Conservation (phyloP, 1,140 invertebrate species). For the Ostrea denselamellosa region DNA sequence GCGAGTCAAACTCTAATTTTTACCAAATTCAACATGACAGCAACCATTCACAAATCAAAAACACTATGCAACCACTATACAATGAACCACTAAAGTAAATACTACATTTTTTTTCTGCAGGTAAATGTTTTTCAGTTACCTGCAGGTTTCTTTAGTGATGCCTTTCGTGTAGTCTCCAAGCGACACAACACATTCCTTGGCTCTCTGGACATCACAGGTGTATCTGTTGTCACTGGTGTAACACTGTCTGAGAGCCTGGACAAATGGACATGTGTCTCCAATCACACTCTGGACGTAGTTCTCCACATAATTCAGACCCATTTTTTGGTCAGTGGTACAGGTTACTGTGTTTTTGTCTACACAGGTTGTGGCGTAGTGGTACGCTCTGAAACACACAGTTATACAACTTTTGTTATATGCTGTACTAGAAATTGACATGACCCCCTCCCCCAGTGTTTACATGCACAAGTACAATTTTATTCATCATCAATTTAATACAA, state of each 20-base stretch:
- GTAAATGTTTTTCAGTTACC: background rate
- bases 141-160: conserved; percentile 9
- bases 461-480: too few relatives aligned
- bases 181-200: background rate
- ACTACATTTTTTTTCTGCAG: too few relatives aligned
- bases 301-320: background rate
- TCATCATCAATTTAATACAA: background rate
- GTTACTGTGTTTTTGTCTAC: background rate
- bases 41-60: too few relatives aligned
- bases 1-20: too few relatives aligned
- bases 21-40: too few relatives aligned
- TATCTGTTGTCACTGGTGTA: background rate
- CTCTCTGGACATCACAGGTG: background rate
- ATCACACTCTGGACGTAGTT: conserved; percentile 16
- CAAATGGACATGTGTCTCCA: conserved; percentile 18
- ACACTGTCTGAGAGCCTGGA: background rate
- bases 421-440: too few relatives aligned
- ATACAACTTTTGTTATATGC: background rate
- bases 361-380: background rate
- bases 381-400: background rate
- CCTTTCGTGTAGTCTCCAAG: conserved; percentile 15
- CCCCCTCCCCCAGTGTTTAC: too few relatives aligned
- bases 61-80: too few relatives aligned
- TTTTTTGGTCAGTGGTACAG: background rate
- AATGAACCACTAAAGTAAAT: too few relatives aligned